Evolutionary conservation across 2,113 vertebrate genomes (phyloP), one percentile per base, ranked within the genome.

Genomic region (Peromyscus maniculatus): DNA sequence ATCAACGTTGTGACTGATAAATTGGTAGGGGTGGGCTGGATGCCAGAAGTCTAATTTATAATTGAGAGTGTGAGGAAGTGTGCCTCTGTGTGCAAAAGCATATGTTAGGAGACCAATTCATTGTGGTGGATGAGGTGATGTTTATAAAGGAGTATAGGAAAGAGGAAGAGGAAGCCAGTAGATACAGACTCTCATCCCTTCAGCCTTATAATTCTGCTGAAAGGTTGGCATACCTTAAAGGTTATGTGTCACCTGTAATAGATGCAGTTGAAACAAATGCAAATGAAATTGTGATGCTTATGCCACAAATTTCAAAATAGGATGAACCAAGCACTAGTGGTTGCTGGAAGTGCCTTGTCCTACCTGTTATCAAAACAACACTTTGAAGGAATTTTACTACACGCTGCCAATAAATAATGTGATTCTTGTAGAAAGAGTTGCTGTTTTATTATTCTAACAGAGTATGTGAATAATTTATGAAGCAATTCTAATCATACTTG

Each of bases 401-500:
- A 62, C 4, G 77, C 33, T 86, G 86, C 71, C 97, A 98, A 96
- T 97, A 84, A 96, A 66, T 88, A 71, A 83, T 92, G 97, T 94
- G 80, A 95, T 96, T 98, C 97, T 94, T 96, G 21, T 93, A 87
- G 59, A 84, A 97, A 36, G 62, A 97, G 96, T 87, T 95, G 15
- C 46, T 95, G 10, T 86, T 97, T 98, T 95, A 94, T 89, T 97
- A 92, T 97, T 98, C 93, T 95, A 64, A 88, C 80, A 91, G 55
- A 72, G 88, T 72, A 55, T 96, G 59, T 96, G 95, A 98, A 95
- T 98, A 94, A 93, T 97, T 97, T 98, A 98, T 96, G 26, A 78
- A 95, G 89, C 97, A 89, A 98, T 97, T 89, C 92, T 97, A 95
- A 43, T 98, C 97, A 74, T 92, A 95, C 55, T 97, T 98, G 52